Conservation (phyloP, 2,797 vertebrate species). For the Sciurus carolinensis region DNA sequence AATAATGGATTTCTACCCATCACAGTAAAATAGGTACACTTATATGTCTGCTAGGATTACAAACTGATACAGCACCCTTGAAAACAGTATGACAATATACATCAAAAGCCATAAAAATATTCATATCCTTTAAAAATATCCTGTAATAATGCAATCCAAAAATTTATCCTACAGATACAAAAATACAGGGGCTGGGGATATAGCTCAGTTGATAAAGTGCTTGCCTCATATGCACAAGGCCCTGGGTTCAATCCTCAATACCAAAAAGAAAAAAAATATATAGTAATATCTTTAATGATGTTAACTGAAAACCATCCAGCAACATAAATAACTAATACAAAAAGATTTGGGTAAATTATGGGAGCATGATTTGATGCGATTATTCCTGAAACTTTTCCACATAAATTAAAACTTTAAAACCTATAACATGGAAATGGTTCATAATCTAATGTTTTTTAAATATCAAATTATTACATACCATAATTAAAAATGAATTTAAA, state of each 20-base stretch:
- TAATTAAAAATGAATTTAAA: slow-evolving; percentile 29
- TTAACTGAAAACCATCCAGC: slow-evolving; percentile 58
- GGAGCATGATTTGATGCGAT: background rate
- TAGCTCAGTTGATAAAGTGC: too few relatives aligned
- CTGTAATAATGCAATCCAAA: slow-evolving; percentile 15
- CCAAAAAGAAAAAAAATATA: too few relatives aligned
- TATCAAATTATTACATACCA: background rate
- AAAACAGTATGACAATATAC: background rate
- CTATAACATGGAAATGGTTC: slow-evolving; percentile 41
- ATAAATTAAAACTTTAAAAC: slow-evolving; percentile 57
- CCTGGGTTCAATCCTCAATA: too few relatives aligned
- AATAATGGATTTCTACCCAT: slow-evolving; percentile 37
- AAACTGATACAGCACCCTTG: background rate
- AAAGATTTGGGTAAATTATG: slow-evolving; percentile 40
- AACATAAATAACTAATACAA: slow-evolving; percentile 48
- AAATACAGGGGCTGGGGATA: background rate
- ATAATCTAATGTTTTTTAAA: slow-evolving; percentile 27
- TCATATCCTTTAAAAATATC: slow-evolving; percentile 1
- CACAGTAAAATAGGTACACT: background rate
- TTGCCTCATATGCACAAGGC: too few relatives aligned
- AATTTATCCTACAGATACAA: background rate
- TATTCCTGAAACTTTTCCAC: slow-evolving; percentile 23
- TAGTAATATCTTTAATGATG: background rate
- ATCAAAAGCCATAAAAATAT: background rate
- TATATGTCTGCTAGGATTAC: background rate